Percentiles rank a stretch among this genome's conserved stretches.
These are phyloP conservation scores for Pseudomyrmex flavicornis DNA, from an alignment of 1,140 invertebrate species.

Conservation along the genomic window DNA sequence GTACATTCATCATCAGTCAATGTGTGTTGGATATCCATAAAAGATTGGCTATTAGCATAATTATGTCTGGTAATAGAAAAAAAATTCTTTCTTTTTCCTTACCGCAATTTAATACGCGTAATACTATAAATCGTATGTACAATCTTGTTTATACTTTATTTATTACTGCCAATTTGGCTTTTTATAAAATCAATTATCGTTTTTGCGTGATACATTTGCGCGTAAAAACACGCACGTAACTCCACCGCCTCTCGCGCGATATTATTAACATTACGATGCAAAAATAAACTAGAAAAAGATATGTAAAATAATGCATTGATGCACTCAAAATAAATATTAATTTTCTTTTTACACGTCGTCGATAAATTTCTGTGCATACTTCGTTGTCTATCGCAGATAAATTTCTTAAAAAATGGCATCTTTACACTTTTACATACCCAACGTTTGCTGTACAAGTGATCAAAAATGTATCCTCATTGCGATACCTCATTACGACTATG, in stretches of 20 bases:
- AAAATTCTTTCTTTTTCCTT: constrained; percentile 53
- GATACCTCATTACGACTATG: constrained; percentile 26
- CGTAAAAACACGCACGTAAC: neutral
- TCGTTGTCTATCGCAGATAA: constrained; percentile 60
- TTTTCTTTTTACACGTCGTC: constrained; percentile 9
- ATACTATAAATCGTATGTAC: constrained; percentile 74
- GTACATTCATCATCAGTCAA: constrained; percentile 77
- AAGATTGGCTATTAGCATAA: constrained; percentile 65
- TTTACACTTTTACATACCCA: constrained; percentile 40
- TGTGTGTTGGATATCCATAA: constrained; percentile 49
- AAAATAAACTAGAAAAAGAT: constrained; percentile 60
- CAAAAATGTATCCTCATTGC: constrained; percentile 8
- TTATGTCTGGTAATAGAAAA: constrained; percentile 75
- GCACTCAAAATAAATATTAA: constrained; percentile 32
- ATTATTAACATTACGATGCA: constrained; percentile 47
- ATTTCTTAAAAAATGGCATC: constrained; percentile 55
- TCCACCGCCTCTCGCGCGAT: neutral
- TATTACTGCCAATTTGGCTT: constrained; percentile 9
- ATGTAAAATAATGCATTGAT: constrained; percentile 42
- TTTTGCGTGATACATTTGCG: neutral
- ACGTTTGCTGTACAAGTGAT: constrained; percentile 7
- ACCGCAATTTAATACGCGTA: constrained; percentile 65
- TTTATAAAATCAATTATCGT: constrained; percentile 42
- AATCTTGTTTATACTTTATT: constrained; percentile 39
- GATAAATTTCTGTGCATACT: neutral